Evolutionary conservation across 2,888 invertebrate species (phyloP).

Genomic region (Lypha dubia): DNA sequence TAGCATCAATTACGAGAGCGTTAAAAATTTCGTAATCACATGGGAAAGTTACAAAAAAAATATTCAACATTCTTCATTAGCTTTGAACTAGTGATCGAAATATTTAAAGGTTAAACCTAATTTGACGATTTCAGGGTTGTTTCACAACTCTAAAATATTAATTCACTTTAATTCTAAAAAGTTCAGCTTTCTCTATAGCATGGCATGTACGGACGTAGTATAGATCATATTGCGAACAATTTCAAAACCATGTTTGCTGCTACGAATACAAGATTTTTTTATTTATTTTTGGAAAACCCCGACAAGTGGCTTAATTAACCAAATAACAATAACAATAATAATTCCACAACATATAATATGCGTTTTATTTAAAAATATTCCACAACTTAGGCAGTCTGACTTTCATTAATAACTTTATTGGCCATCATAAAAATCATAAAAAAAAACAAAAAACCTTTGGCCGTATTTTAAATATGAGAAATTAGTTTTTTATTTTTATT

Average conservation of each 20-base stretch:
- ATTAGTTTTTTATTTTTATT: slow-evolving; percentile 35
- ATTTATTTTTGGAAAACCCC: slow-evolving; percentile 48
- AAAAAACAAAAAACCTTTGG: not conserved
- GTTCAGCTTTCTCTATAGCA: slow-evolving; percentile 22
- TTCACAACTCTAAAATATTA: not conserved
- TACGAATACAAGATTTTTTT: slow-evolving; percentile 38
- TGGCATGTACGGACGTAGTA: not conserved
- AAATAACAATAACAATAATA: slow-evolving; percentile 51
- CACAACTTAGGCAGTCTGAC: not conserved
- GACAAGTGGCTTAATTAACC: slow-evolving; percentile 54
- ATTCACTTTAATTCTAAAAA: slow-evolving; percentile 14
- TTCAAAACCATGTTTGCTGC: slow-evolving; percentile 5
- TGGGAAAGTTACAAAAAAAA: no score
- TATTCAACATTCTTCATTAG: no score
- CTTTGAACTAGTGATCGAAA: no score
- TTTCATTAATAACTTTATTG: slow-evolving; percentile 65
- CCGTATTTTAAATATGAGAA: slow-evolving; percentile 35
- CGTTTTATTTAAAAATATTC: slow-evolving; percentile 5
- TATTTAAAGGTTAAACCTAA: not conserved
- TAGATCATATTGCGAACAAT: slow-evolving; percentile 7
- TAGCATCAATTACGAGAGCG: no score
- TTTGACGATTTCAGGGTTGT: not conserved
- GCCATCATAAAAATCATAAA: slow-evolving; percentile 56
- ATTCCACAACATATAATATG: slow-evolving; percentile 23
- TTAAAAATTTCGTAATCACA: no score